These are phyloP conservation scores for Drepanosiphum platanoidis DNA, from an alignment of 2,888 invertebrate genomes.

Conservation along the genomic window DNA sequence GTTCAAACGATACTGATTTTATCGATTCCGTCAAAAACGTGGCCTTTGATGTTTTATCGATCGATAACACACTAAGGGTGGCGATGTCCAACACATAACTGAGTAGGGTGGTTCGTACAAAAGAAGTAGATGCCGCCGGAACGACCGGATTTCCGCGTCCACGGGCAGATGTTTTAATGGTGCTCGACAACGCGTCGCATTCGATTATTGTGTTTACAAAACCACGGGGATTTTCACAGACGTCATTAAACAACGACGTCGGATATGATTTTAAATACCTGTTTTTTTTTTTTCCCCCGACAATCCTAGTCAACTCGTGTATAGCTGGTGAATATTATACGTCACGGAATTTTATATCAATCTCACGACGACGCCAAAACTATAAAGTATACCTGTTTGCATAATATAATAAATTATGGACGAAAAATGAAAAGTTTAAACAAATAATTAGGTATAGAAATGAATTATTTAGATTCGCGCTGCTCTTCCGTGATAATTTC, in stretches of 20 bases:
- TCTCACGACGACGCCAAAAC: too few relatives aligned
- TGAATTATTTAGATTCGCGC: too few relatives aligned
- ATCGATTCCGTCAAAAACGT: neutral
- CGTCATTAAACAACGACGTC: neutral
- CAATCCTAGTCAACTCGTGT: too few relatives aligned
- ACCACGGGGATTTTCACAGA: neutral
- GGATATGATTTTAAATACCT: too few relatives aligned
- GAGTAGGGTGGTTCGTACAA: constrained; percentile 21
- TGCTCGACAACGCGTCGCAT: neutral
- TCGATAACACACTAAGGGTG: constrained; percentile 9
- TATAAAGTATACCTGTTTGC: too few relatives aligned
- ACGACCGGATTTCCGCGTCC: neutral
- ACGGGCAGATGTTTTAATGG: constrained; percentile 30
- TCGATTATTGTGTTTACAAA: constrained; percentile 17
- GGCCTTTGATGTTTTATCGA: constrained; percentile 43
- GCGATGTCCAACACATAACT: neutral
- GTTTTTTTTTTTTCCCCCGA: too few relatives aligned
- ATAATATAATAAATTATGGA: too few relatives aligned
- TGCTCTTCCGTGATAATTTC: neutral
- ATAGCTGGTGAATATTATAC: too few relatives aligned
- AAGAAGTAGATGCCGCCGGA: neutral
- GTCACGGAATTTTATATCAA: too few relatives aligned
- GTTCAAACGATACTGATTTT: constrained; percentile 29
- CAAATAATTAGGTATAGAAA: too few relatives aligned
- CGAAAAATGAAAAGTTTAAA: too few relatives aligned